A percentile compares a stretch with the other conserved stretches of the same genome.
Evolutionary conservation across 2,113 vertebrate species (phyloP).

Genomic region (Halcyon senegalensis): DNA sequence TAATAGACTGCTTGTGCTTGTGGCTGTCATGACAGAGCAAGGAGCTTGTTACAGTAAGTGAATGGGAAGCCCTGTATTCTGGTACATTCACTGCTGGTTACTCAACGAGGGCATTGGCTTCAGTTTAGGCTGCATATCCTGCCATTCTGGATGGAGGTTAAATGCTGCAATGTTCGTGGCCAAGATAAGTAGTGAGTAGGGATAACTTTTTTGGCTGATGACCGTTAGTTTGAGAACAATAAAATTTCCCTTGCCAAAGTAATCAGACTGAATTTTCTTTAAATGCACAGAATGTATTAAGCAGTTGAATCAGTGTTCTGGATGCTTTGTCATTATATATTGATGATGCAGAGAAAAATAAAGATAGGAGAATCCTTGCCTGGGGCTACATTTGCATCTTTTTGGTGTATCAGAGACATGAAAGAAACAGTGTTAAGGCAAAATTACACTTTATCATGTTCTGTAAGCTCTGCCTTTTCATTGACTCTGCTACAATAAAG

Average conservation of each 20-base stretch:
- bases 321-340: constrained; percentile 7
- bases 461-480: background rate
- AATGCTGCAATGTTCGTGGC: constrained; percentile 36
- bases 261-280: background rate
- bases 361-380: background rate
- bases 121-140: constrained; percentile 13
- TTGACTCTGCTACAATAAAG: background rate
- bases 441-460: background rate
- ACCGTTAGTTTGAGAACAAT: constrained; percentile 18
- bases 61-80: background rate
- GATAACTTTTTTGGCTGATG: constrained; percentile 1
- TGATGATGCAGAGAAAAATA: background rate
- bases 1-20: background rate
- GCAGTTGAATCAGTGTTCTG: background rate
- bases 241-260: constrained; percentile 29
- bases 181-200: constrained; percentile 47
- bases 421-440: background rate
- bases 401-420: background rate
- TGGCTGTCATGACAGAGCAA: background rate
- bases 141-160: constrained; percentile 13
- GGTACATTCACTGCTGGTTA: constrained; percentile 14
- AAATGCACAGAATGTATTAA: background rate
- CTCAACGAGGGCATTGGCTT: constrained; percentile 38
- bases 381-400: background rate
- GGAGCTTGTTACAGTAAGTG: constrained; percentile 18